Conservation (phyloP, 2,113 vertebrate genomes). For the Indicator indicator region DNA sequence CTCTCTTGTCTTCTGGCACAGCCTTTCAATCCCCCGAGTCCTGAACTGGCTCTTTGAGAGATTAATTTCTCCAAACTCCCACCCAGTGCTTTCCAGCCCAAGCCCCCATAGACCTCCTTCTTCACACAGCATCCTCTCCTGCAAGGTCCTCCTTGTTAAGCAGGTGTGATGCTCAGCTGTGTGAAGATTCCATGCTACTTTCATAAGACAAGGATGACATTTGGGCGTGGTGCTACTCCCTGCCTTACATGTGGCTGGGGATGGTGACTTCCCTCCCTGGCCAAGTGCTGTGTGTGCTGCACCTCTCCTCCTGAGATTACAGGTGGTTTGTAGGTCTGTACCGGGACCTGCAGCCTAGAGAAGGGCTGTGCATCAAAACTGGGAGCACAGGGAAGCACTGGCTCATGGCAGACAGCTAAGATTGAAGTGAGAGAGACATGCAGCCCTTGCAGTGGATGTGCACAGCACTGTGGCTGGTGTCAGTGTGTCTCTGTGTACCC, state of each 20-base stretch:
- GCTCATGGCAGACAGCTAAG: neutral
- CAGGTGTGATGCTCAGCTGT: neutral
- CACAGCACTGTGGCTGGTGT: rapidly evolving
- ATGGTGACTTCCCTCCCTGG: neutral
- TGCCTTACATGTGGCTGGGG: neutral
- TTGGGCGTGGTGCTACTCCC: rapidly evolving
- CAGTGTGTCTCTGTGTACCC: neutral
- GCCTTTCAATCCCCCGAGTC: neutral
- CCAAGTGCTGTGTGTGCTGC: rapidly evolving
- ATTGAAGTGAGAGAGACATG: neutral
- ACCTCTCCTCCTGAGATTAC: neutral
- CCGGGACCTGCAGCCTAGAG: neutral
- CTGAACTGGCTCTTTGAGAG: neutral
- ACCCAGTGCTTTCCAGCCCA: neutral
- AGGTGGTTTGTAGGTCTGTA: neutral
- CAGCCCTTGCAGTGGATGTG: neutral
- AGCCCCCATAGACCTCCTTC: neutral
- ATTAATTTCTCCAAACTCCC: neutral
- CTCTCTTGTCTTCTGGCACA: neutral
- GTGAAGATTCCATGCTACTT: neutral
- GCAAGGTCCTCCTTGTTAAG: neutral
- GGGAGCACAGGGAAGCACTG: neutral
- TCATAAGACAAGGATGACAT: neutral
- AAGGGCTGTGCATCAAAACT: neutral
- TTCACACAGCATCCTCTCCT: neutral